Conservation (phyloP, 2,888 invertebrate genomes). For the Crioceris asparagi region DNA sequence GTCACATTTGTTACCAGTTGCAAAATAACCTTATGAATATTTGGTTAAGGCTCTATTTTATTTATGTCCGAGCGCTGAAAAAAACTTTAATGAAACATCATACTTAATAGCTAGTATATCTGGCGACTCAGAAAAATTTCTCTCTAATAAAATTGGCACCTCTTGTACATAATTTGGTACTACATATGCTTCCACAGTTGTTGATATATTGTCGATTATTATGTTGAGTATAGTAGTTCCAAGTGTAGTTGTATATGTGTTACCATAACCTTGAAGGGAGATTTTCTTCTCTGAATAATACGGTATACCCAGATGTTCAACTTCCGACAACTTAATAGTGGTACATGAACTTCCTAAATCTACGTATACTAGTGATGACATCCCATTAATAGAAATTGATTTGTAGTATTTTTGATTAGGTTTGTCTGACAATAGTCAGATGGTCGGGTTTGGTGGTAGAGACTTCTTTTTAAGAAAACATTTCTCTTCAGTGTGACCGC, state of each 20-base stretch:
- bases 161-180: constrained; percentile 14
- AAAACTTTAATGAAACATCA: constrained; percentile 11
- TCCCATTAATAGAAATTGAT: constrained; percentile 10
- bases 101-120: constrained; percentile 12
- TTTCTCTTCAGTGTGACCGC: constrained; percentile 5
- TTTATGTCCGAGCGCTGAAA: too few species aligned
- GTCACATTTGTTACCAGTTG: neutral
- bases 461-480: constrained; percentile 4
- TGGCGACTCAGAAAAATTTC: constrained; percentile 13
- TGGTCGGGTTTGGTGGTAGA: neutral
- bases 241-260: constrained; percentile 8
- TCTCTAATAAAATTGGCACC: constrained; percentile 14
- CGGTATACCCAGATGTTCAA: constrained; percentile 5
- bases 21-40: constrained; percentile 1
- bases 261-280: constrained; percentile 14
- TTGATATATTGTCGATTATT: constrained; percentile 11
- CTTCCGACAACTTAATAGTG: constrained; percentile 10
- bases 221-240: constrained; percentile 8
- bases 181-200: constrained; percentile 9
- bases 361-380: constrained; percentile 12
- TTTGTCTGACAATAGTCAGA: constrained; percentile 8
- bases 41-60: neutral
- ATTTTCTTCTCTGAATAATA: constrained; percentile 4
- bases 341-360: constrained; percentile 16
- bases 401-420: constrained; percentile 11